Evolutionary conservation across 2,888 invertebrate species (phyloP).

Genomic region (Gryllus longicercus): DNA sequence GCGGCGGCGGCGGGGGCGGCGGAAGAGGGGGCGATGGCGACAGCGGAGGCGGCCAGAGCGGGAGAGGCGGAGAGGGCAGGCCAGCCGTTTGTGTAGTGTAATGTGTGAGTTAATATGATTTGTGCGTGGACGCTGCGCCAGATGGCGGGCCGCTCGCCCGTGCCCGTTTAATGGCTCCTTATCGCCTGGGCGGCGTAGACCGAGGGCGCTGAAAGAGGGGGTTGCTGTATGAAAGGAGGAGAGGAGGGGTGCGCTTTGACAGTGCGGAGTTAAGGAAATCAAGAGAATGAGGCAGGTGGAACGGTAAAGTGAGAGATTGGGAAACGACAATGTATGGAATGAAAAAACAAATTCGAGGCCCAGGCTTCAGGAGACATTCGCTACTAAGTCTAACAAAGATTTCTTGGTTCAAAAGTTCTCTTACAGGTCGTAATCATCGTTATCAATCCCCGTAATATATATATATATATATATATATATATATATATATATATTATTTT

Average conservation of each 20-base stretch:
- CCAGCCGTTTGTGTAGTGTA: background rate
- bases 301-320: too few relatives aligned
- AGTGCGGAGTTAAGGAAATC: background rate
- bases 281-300: too few relatives aligned
- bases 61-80: background rate
- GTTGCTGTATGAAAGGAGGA: background rate
- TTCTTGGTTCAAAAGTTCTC: too few relatives aligned
- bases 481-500: too few relatives aligned
- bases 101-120: conserved; percentile 17
- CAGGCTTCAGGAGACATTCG: too few relatives aligned
- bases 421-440: too few relatives aligned
- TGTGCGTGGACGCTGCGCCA: conserved; percentile 7
- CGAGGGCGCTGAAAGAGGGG: background rate
- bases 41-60: background rate
- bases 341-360: too few relatives aligned
- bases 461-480: too few relatives aligned
- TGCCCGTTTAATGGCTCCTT: background rate
- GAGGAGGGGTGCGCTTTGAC: background rate
- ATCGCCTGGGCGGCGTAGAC: background rate
- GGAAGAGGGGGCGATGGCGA: background rate
- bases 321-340: too few relatives aligned
- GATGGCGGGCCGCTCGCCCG: background rate
- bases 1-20: background rate
- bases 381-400: too few relatives aligned
- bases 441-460: too few relatives aligned